Evolutionary conservation across 2,888 invertebrate species (phyloP), one percentile per base, ranked within the genome.

Genomic region (Galeruca laticollis): DNA sequence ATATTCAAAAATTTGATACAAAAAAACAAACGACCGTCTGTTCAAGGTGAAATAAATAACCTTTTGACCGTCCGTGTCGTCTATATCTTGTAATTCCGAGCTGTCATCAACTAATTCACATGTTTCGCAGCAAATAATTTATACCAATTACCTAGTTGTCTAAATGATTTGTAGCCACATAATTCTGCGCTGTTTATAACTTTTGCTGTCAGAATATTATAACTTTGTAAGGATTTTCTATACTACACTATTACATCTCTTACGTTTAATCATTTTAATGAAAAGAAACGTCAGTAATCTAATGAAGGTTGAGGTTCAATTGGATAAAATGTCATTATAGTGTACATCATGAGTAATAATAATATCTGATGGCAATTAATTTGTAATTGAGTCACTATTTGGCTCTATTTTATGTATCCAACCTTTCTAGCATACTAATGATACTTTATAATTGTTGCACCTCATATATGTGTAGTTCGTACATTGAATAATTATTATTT

Each of bases 41-140:
- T 18, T 47, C 2, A 6, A 47, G 18, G 15, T 47, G 15, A 47
- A 52, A 52, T 52, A 13, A 26, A 52, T 52, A 52, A 52, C 21
- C 26, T 31, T 52, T 52, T 52, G 13, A 52, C 6, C 31, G n/a
- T n/a, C n/a, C 21, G 15, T 15, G 43, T 47, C 47, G 1, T 47
- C 8, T 47, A 9, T 8, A 15, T 54, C 54, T 54, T 54, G 13
- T 52, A 52, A 26, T 52, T 26, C 26, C n/a, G 2, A 52, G 31
- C 52, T 52, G 54, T 54, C 54, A 54, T 26, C 54, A 54, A 26
- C 31, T 31, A 54, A 54, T 54, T 26, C 54, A n/a, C 54, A 54
- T 31, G 26, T 54, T 54, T 26, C 31, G 2, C 54, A 6, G 54
- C 54, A 26, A 21, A 54, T 54, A 31, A 54, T 54, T 13, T 54